These are phyloP conservation scores for Dendropsophus ebraccatus DNA, from an alignment of 2,113 vertebrate genomes.

Conservation along the genomic window DNA sequence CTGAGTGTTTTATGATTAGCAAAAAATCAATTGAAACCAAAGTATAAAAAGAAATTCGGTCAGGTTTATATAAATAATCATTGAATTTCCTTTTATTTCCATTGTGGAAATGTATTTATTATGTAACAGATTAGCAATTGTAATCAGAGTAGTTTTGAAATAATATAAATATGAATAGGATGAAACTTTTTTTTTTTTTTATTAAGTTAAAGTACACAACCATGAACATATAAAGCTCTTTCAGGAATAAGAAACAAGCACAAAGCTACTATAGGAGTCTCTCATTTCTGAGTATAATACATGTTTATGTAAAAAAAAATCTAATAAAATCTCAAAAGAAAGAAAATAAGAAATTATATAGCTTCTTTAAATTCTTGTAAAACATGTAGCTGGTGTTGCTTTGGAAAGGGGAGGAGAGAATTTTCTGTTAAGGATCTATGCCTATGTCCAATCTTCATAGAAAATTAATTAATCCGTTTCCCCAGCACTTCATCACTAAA, in stretches of 20 bases:
- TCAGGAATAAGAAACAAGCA: neutral
- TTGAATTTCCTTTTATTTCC: neutral
- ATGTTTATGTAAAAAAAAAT: too few relatives aligned
- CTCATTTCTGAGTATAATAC: too few relatives aligned
- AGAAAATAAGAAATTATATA: neutral
- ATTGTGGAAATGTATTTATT: neutral
- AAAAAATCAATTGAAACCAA: slow-evolving; percentile 3
- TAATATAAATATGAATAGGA: neutral
- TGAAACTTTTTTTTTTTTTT: neutral
- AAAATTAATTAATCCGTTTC: neutral
- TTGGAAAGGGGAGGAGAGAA: neutral
- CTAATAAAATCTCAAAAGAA: neutral
- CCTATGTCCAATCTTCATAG: neutral
- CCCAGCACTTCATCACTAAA: neutral
- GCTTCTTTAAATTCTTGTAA: neutral
- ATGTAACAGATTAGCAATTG: slow-evolving; percentile 21
- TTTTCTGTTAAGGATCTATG: neutral
- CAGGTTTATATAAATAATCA: slow-evolving; percentile 12
- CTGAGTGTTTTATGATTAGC: slow-evolving; percentile 22
- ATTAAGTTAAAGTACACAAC: neutral
- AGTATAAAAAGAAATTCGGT: neutral
- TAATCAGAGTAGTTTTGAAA: neutral
- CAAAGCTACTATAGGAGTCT: neutral
- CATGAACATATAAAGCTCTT: neutral
- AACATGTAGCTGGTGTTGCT: neutral